Conservation (phyloP, 2,113 vertebrate species). For the Ellobius talpinus region DNA sequence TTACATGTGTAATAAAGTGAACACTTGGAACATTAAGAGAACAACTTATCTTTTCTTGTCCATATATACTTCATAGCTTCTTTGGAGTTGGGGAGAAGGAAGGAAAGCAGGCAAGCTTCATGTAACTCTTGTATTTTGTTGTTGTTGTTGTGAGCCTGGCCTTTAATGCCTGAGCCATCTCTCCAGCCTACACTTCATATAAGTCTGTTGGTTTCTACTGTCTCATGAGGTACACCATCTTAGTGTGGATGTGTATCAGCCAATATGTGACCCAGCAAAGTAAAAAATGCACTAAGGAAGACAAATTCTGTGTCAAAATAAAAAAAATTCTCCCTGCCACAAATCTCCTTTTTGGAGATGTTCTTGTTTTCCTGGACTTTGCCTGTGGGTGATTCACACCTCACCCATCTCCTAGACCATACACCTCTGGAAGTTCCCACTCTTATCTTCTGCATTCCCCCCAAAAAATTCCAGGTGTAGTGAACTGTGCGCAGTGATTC, state of each 20-base stretch:
- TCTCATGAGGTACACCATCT: background rate
- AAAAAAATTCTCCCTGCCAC: background rate
- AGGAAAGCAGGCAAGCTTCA: background rate
- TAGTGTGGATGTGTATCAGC: background rate
- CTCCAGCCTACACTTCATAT: background rate
- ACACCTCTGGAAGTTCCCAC: background rate
- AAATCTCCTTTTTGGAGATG: background rate
- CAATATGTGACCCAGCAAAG: background rate
- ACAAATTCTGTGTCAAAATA: background rate
- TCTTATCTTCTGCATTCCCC: background rate
- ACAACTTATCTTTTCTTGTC: background rate
- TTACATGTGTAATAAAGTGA: background rate
- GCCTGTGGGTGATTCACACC: accelerated
- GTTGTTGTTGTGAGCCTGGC: background rate
- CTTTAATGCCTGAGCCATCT: background rate
- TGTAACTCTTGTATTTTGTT: background rate
- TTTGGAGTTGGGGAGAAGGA: background rate
- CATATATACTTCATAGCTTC: background rate
- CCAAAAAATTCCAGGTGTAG: background rate
- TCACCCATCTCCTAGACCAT: background rate
- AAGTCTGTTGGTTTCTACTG: background rate
- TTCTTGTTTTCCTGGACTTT: background rate
- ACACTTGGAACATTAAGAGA: slow-evolving; percentile 7
- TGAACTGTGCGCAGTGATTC: background rate
- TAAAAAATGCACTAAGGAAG: background rate